Evolutionary conservation across 2,797 vertebrate genomes (phyloP), one percentile per base, ranked within the genome.

Genomic region (Peromyscus attwateri): DNA sequence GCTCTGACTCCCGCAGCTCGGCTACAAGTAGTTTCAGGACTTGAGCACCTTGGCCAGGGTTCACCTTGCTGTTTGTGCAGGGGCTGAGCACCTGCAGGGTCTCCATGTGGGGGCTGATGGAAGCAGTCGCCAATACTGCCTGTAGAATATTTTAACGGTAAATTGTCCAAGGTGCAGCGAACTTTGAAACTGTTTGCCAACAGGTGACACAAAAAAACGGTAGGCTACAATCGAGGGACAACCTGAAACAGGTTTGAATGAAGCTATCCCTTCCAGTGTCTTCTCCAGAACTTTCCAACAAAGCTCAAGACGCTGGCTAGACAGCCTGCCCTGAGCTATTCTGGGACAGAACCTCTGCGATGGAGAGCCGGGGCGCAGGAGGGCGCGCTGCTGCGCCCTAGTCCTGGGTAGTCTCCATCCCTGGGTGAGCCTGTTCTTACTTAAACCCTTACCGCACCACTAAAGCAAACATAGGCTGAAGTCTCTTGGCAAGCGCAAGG

Each of bases 351-450:
- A 96, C 31, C 66, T 76, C 66, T 96, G 95, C 68, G 13, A 3
- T 29, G 89, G 88, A 94, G 57, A 81, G 40, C 57, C 0, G 4
- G 60, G 79, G 96, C 83, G 66, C 83, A 70, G 83, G 92, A 98
- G 97, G 96, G 93, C 94, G 95, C 93, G 81, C 95, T 95, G 8
- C 34, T 49, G 95, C 75, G 85, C 70, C 88, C 83, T 49, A 13
- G 82, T 95, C 25, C 0, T 25, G 49, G 89, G 91, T 73, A 70
- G 25, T 87, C n/a, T 81, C 66, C 77, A 34, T 89, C 43, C 40
- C 25, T 10, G 27, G 60, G 37, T 14, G 37, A 92, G 27, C 49
- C 1, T 21, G 31, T 60, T 83, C 55, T 92, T 77, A 60, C 46
- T 91, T 88, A 37, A 87, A 73, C 49, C 66, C 5, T 46, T 34